A percentile compares a stretch with the other conserved stretches of the same genome.
phyloP scores from a whole-genome alignment of 2,888 invertebrate species.

The Microctonus brassicae region DNA sequence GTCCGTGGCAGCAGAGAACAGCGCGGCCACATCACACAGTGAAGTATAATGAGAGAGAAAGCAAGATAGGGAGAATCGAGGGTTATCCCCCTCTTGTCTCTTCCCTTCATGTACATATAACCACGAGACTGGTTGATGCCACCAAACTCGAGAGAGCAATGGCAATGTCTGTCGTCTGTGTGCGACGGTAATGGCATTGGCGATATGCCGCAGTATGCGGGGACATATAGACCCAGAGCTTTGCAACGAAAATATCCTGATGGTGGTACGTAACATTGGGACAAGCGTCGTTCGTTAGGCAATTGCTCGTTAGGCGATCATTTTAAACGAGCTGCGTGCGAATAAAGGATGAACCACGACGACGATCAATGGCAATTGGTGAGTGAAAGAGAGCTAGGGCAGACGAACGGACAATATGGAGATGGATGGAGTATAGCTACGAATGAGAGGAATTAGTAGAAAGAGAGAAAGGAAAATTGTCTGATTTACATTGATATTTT shows the following conservation, averaged over 20 bases:
- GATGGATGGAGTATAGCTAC: background rate
- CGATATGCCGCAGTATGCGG: constrained; percentile 20
- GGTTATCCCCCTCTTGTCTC: constrained; percentile 9
- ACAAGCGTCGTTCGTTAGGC: constrained; percentile 36
- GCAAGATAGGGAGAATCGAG: background rate
- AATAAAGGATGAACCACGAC: background rate
- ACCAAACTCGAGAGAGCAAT: background rate
- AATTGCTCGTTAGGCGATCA: constrained; percentile 33
- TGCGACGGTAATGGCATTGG: constrained; percentile 22
- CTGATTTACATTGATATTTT: background rate
- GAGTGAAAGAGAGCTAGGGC: background rate
- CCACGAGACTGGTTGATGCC: constrained; percentile 2
- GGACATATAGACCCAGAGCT: background rate
- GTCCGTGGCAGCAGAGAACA: constrained; percentile 28
- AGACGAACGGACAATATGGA: background rate
- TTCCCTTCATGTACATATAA: constrained; percentile 12
- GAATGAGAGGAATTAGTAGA: background rate
- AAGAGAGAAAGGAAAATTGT: too few relatives aligned
- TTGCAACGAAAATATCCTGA: constrained; percentile 30
- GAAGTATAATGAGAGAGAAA: background rate
- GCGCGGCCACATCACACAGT: constrained; percentile 13
- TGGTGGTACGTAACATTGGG: background rate
- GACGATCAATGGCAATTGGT: constrained; percentile 12
- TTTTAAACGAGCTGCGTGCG: constrained; percentile 16
- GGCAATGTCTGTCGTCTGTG: constrained; percentile 11